These are phyloP conservation scores for Ptychoptera contaminata DNA, from an alignment of 2,888 invertebrate species.

Conservation along the genomic window DNA sequence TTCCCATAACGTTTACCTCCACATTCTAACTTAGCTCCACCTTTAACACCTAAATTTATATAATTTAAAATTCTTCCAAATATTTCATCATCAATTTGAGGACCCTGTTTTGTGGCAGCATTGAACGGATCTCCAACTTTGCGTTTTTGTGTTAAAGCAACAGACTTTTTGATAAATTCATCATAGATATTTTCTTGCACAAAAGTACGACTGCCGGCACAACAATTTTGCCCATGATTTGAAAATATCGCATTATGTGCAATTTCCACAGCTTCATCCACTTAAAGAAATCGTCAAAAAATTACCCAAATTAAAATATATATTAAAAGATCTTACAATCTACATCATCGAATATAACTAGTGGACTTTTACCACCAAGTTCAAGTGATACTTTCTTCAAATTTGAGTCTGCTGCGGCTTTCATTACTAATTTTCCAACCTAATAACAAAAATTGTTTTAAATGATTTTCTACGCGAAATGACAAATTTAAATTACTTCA, in stretches of 20 bases:
- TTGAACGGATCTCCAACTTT: slow-evolving; percentile 73
- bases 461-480: no score
- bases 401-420: slow-evolving; percentile 58
- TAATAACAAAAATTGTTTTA: no score
- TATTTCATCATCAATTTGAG: slow-evolving; percentile 66
- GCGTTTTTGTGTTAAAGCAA: slow-evolving; percentile 47
- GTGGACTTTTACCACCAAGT: slow-evolving; percentile 78
- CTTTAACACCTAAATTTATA: slow-evolving; percentile 59
- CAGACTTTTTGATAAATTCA: slow-evolving; percentile 61
- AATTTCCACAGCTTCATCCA: slow-evolving; percentile 43
- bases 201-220: slow-evolving; percentile 77
- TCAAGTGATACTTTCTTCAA: slow-evolving; percentile 72
- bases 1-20: slow-evolving; percentile 57
- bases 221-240: slow-evolving; percentile 68
- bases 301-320: not conserved
- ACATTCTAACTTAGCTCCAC: slow-evolving; percentile 61
- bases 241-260: slow-evolving; percentile 51
- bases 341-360: slow-evolving; percentile 68
- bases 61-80: slow-evolving; percentile 57
- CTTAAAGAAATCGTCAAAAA: no score
- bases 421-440: slow-evolving; percentile 26
- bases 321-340: slow-evolving; percentile 40
- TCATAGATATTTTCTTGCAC: slow-evolving; percentile 80
- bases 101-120: slow-evolving; percentile 54
- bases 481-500: slow-evolving; percentile 18